Evolutionary conservation across 2,888 invertebrate genomes (phyloP).

Genomic region (Panzeria rudis): DNA sequence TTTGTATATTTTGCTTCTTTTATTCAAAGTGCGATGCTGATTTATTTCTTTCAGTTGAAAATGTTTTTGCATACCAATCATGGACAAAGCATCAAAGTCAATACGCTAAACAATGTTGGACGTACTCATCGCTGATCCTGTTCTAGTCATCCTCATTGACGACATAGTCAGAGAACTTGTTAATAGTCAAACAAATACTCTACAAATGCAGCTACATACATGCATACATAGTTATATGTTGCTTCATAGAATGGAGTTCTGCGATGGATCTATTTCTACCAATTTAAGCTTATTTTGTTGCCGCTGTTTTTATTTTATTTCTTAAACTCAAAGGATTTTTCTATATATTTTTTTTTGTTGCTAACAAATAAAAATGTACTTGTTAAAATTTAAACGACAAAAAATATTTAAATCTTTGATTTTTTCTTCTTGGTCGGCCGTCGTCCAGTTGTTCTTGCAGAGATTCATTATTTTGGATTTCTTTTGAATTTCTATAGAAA

Average conservation of each 20-base stretch:
- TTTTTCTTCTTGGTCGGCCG: constrained; percentile 15
- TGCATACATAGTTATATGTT: neutral
- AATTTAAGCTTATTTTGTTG: constrained; percentile 64
- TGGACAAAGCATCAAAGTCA: constrained; percentile 68
- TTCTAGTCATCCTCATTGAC: constrained; percentile 28
- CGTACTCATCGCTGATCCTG: constrained; percentile 38
- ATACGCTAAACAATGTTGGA: constrained; percentile 66
- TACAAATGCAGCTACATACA: constrained; percentile 16
- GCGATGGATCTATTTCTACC: constrained; percentile 62
- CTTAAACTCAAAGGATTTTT: constrained; percentile 48
- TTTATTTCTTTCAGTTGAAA: constrained; percentile 71
- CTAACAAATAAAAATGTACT: constrained; percentile 45
- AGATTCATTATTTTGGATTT: constrained; percentile 67
- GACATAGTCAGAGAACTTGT: constrained; percentile 47
- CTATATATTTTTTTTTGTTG: constrained; percentile 12
- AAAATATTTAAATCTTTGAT: constrained; percentile 27
- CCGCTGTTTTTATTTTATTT: constrained; percentile 18
- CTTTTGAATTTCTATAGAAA: constrained; percentile 55
- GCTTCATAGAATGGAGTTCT: constrained; percentile 43
- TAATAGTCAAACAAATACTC: constrained; percentile 57
- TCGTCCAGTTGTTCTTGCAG: constrained; percentile 36
- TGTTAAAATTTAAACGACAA: constrained; percentile 34
- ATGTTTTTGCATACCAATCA: constrained; percentile 72
- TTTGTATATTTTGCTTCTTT: constrained; percentile 49
- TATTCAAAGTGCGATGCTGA: constrained; percentile 70